Evolutionary conservation across 2,113 vertebrate species (phyloP), one percentile per base, ranked within the genome.

Genomic region (Nerophis lumbriciformis): DNA sequence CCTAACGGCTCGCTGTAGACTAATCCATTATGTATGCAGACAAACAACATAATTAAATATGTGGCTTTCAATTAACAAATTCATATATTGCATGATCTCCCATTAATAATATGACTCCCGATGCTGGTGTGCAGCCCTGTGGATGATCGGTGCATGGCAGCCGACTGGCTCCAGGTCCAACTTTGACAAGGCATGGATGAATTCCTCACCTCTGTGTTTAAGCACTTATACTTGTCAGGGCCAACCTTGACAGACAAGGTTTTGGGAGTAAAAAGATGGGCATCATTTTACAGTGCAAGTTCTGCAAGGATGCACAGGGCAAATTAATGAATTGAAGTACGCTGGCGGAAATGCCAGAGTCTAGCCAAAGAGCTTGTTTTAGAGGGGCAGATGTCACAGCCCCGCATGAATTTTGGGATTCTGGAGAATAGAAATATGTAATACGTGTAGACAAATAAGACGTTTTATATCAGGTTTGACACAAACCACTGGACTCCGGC

Each of bases 201-300:
- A 94, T 93, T 92, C 91, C 89, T 91, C 90, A 90, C 72, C 49
- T 67, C 52, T 38, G 83, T 90, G 91, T 73, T 69, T 82, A 65
- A 80, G 81, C 79, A 82, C 78, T 88, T 83, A 74, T 73, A 77
- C 72, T 57, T 84, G 91, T 91, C 85, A 79, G 1, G 39, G 75
- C 65, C 74, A 76, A 79, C 76, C 68, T 80, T 88, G 88, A 90
- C 71, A n/a, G 83, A 91, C 69, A 62, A 70, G 84, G 83, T 66
- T 74, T 81, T 73, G 77, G 87, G 78, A 68, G 75, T 60, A 65
- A 63, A 81, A 77, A 64, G 53, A 83, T 78, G 74, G 66, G 80
- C 74, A 50, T 51, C 13, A 67, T 61, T 85, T 87, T 84, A 83
- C 85, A 72, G 42, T 84, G 84, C 85, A 72, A 45, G 51, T 53